These are phyloP conservation scores for Drosophila punjabiensis DNA, from an alignment of 1,140 invertebrate species.

Conservation along the genomic window DNA sequence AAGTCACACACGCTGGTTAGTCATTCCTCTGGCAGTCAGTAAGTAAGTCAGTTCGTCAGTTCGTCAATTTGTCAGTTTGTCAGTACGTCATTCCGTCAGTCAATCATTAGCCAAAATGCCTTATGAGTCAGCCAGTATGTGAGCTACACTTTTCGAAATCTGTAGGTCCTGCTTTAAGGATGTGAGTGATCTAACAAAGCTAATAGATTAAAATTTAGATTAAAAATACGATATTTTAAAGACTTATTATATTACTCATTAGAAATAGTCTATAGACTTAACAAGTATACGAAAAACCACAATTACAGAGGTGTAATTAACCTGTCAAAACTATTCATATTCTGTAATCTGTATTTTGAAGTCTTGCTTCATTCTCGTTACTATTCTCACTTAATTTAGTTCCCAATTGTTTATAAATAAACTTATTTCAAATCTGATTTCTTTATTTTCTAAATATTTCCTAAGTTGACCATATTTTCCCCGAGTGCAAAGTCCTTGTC, in stretches of 20 bases:
- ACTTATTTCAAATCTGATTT: no score
- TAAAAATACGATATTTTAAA: no score
- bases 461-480: neutral
- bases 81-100: conserved; percentile 29
- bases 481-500: conserved; percentile 21
- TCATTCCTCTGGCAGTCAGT: conserved; percentile 39
- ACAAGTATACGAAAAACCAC: neutral
- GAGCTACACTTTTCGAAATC: conserved; percentile 24
- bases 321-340: neutral
- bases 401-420: neutral
- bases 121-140: conserved; percentile 65
- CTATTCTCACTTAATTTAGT: neutral
- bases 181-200: no score
- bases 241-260: neutral
- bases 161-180: no score
- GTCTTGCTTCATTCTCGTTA: neutral
- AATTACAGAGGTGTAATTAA: neutral
- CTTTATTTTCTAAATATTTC: no score
- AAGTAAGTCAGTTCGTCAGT: conserved; percentile 23
- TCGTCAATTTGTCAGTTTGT: conserved; percentile 16
- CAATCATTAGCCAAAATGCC: conserved; percentile 61
- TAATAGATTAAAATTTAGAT: neutral
- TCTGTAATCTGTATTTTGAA: neutral
- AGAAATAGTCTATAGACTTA: neutral
- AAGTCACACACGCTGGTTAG: conserved; percentile 63